Base-by-base conservation (phyloP, 1,140 invertebrate genomes). In the Caerostris darwini region DNA sequence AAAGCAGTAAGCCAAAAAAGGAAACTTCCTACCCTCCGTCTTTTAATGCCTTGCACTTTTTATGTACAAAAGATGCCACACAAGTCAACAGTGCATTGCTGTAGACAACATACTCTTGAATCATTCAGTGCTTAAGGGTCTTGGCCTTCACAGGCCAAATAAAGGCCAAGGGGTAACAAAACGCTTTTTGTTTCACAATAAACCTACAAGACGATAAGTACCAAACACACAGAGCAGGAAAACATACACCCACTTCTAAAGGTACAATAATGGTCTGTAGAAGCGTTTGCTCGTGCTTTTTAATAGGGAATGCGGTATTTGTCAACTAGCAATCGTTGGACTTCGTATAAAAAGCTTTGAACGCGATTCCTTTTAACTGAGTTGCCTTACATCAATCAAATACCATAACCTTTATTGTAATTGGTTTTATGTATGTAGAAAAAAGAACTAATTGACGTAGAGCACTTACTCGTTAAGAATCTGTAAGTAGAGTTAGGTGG, bases 101-200 rank as follows among this genome's bases (percentile, higher is more conserved):
- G 85, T 34, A 59, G 58, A 87, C 85, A 59, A 34, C 85, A 59
- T 87, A 14, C 34, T 87, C 58, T 87, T 87, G 85, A 87, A 87
- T 87, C 85, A 87, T 87, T 87, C 85, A 87, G 85, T 87, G 57
- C 58, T 87, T 87, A 87, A 87, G 85, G 34, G 14, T 19, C 85
- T 89, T 89, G 87, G 87, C 87, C 87, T 89, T 89, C 87, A 89
- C 53, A 89, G 87, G 64, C 87, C 87, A 89, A 69, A 61, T 77
- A 77, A 77, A 77, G 71, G 71, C 67, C 53, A 61, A 54, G 50
- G 85, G 64, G 71, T 77, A 77, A 89, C 87, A 89, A 89, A 57
- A 56, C 19, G 6, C n/a, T 8, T 71, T 89, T 57, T 89, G 87
- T 89, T 56, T 89, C 34, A 4, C 8, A 8, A n/a, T 7, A 56